Conservation (phyloP, 2,888 invertebrate species). For the Pecten maximus region DNA sequence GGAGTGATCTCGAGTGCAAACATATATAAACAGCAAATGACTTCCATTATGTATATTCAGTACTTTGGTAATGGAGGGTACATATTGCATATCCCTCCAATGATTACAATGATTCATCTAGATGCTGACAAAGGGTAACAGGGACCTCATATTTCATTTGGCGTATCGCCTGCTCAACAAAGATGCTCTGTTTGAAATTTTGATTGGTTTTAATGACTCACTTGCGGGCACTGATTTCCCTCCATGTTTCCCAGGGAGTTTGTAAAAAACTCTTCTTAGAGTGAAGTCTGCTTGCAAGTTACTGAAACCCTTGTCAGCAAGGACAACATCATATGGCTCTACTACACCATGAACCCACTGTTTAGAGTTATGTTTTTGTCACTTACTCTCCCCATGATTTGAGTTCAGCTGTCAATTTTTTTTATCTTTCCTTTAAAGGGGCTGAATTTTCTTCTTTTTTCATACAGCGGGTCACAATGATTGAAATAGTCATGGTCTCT, state of each 20-base stretch:
- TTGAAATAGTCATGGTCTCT: too few species aligned
- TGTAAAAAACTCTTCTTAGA: slow-evolving; percentile 11
- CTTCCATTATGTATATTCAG: too few species aligned
- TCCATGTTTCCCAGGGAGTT: slow-evolving; percentile 47
- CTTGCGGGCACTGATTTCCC: slow-evolving; percentile 40
- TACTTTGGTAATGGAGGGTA: slow-evolving; percentile 26
- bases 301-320: slow-evolving; percentile 55
- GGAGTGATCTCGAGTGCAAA: too few species aligned
- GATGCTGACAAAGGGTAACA: slow-evolving; percentile 42
- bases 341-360: slow-evolving; percentile 44
- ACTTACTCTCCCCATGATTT: too few species aligned
- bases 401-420: too few species aligned
- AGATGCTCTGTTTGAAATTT: slow-evolving; percentile 51
- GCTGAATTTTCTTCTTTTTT: too few species aligned
- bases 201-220: slow-evolving; percentile 47
- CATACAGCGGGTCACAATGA: too few species aligned
- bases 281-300: slow-evolving; percentile 49
- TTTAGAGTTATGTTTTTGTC: slow-evolving; percentile 35
- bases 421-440: too few species aligned
- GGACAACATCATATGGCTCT: slow-evolving; percentile 49
- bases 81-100: not conserved
- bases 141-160: slow-evolving; percentile 51
- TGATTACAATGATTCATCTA: slow-evolving; percentile 50
- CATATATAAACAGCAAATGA: too few species aligned
- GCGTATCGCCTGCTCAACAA: slow-evolving; percentile 55